phyloP scores from a whole-genome alignment of 2,888 invertebrate genomes.

The Rhamnusium bicolor region DNA sequence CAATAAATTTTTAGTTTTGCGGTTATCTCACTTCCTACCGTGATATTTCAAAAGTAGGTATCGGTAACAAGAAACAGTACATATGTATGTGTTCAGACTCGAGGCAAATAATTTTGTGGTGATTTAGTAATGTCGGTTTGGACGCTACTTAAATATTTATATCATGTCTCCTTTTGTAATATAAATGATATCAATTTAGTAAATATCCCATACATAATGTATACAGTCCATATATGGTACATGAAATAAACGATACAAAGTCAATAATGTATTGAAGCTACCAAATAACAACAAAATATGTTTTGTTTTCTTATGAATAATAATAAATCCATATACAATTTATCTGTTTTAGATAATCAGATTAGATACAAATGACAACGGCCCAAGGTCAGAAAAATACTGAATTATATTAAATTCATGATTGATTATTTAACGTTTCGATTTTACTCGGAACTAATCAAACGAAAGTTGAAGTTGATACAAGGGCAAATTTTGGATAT shows the following conservation, averaged over 20 bases:
- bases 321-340: background rate
- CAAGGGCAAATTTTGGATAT: background rate
- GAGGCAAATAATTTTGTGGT: background rate
- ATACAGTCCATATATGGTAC: conserved; percentile 25
- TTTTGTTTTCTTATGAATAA: background rate
- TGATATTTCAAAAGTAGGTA: background rate
- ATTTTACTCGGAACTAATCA: background rate
- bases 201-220: conserved; percentile 38
- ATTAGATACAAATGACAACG: background rate
- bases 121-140: background rate
- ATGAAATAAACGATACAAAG: conserved; percentile 1
- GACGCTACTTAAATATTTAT: conserved; percentile 12
- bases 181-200: conserved; percentile 36
- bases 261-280: background rate
- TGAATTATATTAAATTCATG: background rate
- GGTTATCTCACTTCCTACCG: background rate
- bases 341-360: background rate
- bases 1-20: background rate
- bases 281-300: background rate
- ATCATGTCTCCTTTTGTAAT: conserved; percentile 14
- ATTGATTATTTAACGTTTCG: background rate
- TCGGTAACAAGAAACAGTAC: background rate
- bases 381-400: background rate
- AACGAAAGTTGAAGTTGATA: background rate
- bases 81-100: background rate